Percentiles rank a stretch among this genome's conserved stretches.
phyloP scores from a whole-genome alignment of 1,140 invertebrate genomes.

The Drosophila nebulosa region DNA sequence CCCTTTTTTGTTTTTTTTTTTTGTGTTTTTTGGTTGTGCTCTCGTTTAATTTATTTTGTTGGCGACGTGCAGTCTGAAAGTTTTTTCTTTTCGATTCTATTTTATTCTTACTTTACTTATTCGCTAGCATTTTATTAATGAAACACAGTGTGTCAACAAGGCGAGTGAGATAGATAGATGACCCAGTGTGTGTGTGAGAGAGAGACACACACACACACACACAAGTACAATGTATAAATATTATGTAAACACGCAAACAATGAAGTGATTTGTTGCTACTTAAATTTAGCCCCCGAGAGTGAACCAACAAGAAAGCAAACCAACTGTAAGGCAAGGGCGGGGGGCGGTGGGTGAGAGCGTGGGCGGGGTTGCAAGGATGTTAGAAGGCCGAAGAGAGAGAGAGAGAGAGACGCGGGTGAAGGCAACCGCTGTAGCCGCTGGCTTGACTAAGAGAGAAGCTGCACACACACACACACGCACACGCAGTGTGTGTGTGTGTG shows the following conservation, averaged over 20 bases:
- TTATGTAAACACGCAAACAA: conserved; percentile 79
- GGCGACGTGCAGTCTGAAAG: conserved; percentile 67
- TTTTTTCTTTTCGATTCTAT: conserved; percentile 54
- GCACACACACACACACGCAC: conserved; percentile 20
- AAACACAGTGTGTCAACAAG: conserved; percentile 55
- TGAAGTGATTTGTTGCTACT: conserved; percentile 78
- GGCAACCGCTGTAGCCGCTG: background rate
- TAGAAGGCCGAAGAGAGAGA: background rate
- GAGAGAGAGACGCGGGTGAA: background rate
- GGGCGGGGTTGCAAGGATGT: background rate
- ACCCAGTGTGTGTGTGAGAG: background rate
- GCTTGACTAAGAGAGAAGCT: conserved; percentile 17
- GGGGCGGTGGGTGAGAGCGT: conserved; percentile 11
- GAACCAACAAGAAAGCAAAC: conserved; percentile 20
- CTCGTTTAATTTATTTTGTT: conserved; percentile 10
- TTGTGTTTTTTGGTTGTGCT: conserved; percentile 13
- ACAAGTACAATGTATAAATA: conserved; percentile 72
- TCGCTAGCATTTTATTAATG: conserved; percentile 66
- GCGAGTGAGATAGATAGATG: background rate
- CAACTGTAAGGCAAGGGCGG: background rate
- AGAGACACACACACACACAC: background rate
- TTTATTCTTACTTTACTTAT: conserved; percentile 34
- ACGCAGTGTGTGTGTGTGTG: background rate
- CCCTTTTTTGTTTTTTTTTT: background rate
- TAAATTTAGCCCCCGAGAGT: conserved; percentile 70